These are phyloP conservation scores for Hemiscyllium ocellatum DNA, from an alignment of 2,113 vertebrate genomes.

Conservation along the genomic window DNA sequence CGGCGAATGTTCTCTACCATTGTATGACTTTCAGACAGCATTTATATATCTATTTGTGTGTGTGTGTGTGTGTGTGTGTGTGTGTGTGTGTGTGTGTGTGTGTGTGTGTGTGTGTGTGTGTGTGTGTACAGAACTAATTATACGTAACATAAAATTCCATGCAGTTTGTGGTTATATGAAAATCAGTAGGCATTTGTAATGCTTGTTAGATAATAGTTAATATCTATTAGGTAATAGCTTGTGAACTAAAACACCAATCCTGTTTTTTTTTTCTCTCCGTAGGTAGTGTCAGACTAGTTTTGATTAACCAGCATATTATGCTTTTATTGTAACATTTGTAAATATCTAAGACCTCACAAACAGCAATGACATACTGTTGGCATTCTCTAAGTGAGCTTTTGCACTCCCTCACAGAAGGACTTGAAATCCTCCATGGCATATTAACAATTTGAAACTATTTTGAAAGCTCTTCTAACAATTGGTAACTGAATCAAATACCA, in stretches of 20 bases:
- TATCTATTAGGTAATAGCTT: background rate
- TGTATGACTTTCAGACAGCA: background rate
- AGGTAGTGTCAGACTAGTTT: background rate
- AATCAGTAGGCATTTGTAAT: no score
- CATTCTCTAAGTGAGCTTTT: background rate
- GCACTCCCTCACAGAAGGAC: background rate
- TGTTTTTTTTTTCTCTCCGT: background rate
- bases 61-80: no score
- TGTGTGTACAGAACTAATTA: background rate
- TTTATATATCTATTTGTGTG: background rate
- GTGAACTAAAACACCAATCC: background rate
- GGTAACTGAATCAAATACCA: background rate
- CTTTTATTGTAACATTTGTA: background rate
- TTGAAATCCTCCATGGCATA: background rate
- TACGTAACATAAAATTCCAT: background rate
- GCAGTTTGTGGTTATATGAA: background rate
- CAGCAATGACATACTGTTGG: background rate
- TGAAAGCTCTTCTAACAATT: background rate
- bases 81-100: no score
- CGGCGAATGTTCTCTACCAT: background rate
- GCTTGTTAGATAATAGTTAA: no score
- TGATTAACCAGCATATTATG: background rate
- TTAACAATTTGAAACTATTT: background rate
- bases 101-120: no score
- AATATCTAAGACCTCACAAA: background rate